Evolutionary conservation across 2,797 vertebrate species (phyloP).

Genomic region (Emys orbicularis): DNA sequence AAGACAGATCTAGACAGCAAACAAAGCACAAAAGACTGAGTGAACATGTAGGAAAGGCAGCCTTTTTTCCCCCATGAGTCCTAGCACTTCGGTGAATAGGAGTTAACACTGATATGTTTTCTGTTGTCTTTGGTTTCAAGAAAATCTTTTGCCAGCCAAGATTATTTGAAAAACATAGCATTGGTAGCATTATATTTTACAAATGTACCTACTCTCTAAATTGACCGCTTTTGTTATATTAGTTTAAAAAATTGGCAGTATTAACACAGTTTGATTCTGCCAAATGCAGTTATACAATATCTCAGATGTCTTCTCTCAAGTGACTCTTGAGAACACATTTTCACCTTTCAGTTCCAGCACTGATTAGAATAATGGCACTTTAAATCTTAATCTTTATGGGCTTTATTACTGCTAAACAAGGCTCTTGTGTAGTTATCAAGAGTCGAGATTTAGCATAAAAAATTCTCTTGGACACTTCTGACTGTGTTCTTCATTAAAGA

Average conservation of each 20-base stretch:
- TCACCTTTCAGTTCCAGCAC: neutral
- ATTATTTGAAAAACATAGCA: neutral
- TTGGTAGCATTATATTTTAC: neutral
- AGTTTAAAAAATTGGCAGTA: accelerated
- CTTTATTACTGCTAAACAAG: neutral
- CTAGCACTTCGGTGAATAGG: neutral
- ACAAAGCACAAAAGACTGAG: neutral
- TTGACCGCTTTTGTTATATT: neutral
- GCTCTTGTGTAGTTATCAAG: neutral
- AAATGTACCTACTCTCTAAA: neutral
- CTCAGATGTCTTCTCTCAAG: neutral
- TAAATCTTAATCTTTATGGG: neutral
- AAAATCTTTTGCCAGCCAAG: neutral
- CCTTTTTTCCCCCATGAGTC: neutral
- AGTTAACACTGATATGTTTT: neutral
- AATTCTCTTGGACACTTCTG: neutral
- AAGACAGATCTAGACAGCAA: neutral
- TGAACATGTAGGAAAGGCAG: neutral
- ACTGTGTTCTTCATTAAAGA: neutral
- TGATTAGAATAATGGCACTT: neutral
- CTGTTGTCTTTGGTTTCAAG: neutral
- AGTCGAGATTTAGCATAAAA: neutral
- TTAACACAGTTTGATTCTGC: neutral
- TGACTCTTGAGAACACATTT: constrained; percentile 10
- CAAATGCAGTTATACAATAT: neutral